A percentile compares a stretch with the other conserved stretches of the same genome.
phyloP scores from a whole-genome alignment of 1,140 invertebrate species.

The Papilio xuthus region DNA sequence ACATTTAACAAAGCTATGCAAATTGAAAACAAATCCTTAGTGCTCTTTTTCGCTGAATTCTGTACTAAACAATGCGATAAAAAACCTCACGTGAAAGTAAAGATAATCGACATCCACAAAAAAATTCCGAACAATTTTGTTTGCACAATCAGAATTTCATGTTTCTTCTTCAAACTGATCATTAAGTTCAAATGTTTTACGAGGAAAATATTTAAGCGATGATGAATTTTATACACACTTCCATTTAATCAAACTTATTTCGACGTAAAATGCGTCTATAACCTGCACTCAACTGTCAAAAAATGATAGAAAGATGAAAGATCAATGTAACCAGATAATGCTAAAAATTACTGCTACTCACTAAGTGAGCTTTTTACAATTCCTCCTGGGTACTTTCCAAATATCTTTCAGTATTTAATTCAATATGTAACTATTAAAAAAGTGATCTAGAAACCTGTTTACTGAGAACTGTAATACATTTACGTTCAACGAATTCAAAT shows the following conservation, averaged over 20 bases:
- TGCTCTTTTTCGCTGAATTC: slow-evolving; percentile 48
- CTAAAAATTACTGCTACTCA: neutral
- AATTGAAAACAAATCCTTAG: slow-evolving; percentile 59
- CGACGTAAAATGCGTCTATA: slow-evolving; percentile 31
- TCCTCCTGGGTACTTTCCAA: neutral
- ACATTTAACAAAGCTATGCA: slow-evolving; percentile 52
- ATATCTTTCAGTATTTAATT: neutral
- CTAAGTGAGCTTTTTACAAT: neutral
- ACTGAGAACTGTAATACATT: too few relatives aligned
- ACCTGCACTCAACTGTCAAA: slow-evolving; percentile 43
- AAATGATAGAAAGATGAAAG: slow-evolving; percentile 17
- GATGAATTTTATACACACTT: slow-evolving; percentile 28
- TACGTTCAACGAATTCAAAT: too few relatives aligned
- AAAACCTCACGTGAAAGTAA: slow-evolving; percentile 56
- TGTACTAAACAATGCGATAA: slow-evolving; percentile 51
- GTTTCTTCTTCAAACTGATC: neutral
- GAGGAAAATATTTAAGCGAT: slow-evolving; percentile 12
- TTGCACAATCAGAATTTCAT: slow-evolving; percentile 11
- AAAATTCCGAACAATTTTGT: slow-evolving; percentile 36
- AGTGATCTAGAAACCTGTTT: neutral
- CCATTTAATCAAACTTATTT: slow-evolving; percentile 31
- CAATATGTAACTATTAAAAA: neutral
- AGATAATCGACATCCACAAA: slow-evolving; percentile 38
- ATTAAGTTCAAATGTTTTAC: slow-evolving; percentile 1
- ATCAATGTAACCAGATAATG: slow-evolving; percentile 19